Evolutionary conservation across 2,888 invertebrate genomes (phyloP), one percentile per base, ranked within the genome.

Genomic region (Nipponacmea schrenckii): DNA sequence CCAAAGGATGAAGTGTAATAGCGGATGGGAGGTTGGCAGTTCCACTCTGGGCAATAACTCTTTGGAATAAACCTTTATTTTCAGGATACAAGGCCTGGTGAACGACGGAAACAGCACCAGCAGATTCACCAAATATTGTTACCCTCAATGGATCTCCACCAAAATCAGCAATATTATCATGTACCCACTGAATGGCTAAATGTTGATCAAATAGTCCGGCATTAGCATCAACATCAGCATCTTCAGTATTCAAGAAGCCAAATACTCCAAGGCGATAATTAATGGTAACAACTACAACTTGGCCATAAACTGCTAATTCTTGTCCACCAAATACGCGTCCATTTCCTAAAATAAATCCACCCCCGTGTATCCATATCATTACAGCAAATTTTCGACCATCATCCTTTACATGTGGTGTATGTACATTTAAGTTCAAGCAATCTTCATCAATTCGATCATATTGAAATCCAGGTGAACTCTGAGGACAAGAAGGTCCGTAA

Each of bases 361-460:
- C 75, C 1, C 75, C 71, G 63, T 75, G 75, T 10, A 75, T 63
- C 62, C 56, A 75, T 3, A 75, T 26, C 27, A 75, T 67, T 10
- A 71, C 71, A 12, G 75, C 56, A 31, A 68, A 56, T 56, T 24
- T 56, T 20, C 20, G 10, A 10, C 20, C 56, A 24, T 24, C 24
- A 12, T 4, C 14, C n/a, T 67, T 71, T 17, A 64, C n/a, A 17
- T 62, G 69, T 15, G 83, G 82, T 12, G 73, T 72, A 73, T 78
- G 82, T 12, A 83, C 71, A 68, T 83, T 83, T 27, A 83, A 67
- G 12, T 76, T 74, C 4, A 83, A 73, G 66, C 82, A 83, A 73
- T 82, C 83, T 63, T 83, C 83, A 12, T 64, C 56, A 56, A 24
- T 56, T 56, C 3, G 27, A 50, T 62, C 14, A 56, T 45, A 27